Percentiles rank a stretch among this genome's conserved stretches.
Evolutionary conservation across 2,888 invertebrate species (phyloP).

Genomic region (Crioceris asparagi): DNA sequence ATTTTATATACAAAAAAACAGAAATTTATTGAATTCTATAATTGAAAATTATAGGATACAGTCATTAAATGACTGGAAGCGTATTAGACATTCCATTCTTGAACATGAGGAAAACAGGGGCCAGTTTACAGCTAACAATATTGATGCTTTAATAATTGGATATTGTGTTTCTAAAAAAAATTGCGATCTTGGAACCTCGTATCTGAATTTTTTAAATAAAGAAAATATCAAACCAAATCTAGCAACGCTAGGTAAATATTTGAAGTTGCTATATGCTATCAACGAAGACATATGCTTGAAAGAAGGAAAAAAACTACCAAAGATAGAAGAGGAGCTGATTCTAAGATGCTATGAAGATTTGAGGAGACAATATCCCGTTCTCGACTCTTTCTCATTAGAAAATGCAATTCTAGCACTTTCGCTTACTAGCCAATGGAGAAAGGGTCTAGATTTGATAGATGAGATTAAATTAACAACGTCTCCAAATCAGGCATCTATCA

Average conservation of each 20-base stretch:
- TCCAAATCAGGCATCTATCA: constrained; percentile 43
- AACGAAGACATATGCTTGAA: constrained; percentile 24
- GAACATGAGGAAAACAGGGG: constrained; percentile 27
- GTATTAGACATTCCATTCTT: constrained; percentile 38
- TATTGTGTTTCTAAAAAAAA: constrained; percentile 39
- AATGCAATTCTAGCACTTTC: constrained; percentile 52
- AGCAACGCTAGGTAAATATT: constrained; percentile 47
- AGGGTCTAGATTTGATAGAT: constrained; percentile 48
- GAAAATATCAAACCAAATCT: constrained; percentile 43
- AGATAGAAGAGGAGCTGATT: constrained; percentile 44
- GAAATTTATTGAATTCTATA: too few relatives aligned
- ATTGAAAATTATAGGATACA: constrained; percentile 14
- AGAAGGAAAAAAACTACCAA: constrained; percentile 20
- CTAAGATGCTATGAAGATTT: constrained; percentile 36
- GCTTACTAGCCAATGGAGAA: constrained; percentile 52
- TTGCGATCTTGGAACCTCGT: constrained; percentile 45
- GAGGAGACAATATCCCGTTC: constrained; percentile 42
- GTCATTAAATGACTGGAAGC: constrained; percentile 20
- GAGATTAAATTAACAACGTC: constrained; percentile 43
- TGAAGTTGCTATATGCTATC: constrained; percentile 42
- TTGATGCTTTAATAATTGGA: constrained; percentile 51
- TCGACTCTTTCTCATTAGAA: constrained; percentile 52
- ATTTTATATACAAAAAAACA: too few relatives aligned
- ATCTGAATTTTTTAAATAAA: constrained; percentile 44
- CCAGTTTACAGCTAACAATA: constrained; percentile 40